Evolutionary conservation across 1,140 invertebrate species (phyloP).

Genomic region (Drosophila truncata): DNA sequence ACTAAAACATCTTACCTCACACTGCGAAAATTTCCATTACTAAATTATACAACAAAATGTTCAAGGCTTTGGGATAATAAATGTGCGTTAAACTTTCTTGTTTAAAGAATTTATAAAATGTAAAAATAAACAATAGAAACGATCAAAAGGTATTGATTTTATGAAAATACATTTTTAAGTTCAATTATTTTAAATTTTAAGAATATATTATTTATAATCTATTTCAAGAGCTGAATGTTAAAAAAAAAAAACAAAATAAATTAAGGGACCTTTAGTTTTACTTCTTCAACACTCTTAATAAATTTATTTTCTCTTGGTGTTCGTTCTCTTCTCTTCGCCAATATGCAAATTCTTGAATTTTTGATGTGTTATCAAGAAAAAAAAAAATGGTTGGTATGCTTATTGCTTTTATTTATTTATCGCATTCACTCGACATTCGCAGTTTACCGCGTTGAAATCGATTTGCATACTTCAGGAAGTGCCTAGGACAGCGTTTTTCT

Average conservation of each 20-base stretch:
- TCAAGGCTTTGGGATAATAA: neutral
- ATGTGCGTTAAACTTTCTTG: rapidly evolving
- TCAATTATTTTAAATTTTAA: no score
- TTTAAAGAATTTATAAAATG: neutral
- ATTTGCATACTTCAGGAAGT: constrained; percentile 77
- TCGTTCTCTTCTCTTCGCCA: neutral
- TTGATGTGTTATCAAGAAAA: constrained; percentile 60
- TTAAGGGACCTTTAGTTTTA: neutral
- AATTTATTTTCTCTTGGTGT: constrained; percentile 9
- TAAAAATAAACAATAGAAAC: no score
- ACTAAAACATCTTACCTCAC: constrained; percentile 31
- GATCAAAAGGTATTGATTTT: no score
- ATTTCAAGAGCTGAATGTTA: neutral
- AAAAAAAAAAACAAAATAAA: neutral
- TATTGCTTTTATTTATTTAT: constrained; percentile 49
- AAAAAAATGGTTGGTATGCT: constrained; percentile 27
- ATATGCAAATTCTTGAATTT: constrained; percentile 66
- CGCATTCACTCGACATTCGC: constrained; percentile 60
- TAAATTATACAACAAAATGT: neutral
- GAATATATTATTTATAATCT: neutral
- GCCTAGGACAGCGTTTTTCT: constrained; percentile 70
- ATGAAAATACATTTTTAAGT: no score
- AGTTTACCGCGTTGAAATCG: constrained; percentile 67
- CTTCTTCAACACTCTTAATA: neutral
- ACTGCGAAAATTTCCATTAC: constrained; percentile 3